Evolutionary conservation across 2,888 invertebrate genomes (phyloP), one percentile per base, ranked within the genome.

Genomic region (Ectemnius lituratus): DNA sequence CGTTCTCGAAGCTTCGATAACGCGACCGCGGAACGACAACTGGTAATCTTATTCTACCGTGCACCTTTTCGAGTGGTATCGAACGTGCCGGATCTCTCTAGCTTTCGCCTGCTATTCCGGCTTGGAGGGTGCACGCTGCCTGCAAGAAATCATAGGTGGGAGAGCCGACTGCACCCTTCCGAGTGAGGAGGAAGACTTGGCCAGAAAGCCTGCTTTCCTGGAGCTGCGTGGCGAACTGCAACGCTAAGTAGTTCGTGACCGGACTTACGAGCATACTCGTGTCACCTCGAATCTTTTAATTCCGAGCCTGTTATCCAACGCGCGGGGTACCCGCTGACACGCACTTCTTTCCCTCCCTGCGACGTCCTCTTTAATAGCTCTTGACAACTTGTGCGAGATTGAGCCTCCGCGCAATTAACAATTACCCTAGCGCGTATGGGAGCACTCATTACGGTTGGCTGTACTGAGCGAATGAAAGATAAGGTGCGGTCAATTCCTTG

Each of bases 301-400:
- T 49, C 37, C n/a, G 37, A n/a, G 27, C 16, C 52, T 16, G 52
- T 52, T 52, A 52, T 52, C 52, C 52, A 16, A 0, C n/a, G 14
- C 52, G 52, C 16, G 16, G 4, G 16, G 16, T 16, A 14, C 52
- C 8, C 37, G 37, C 11, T 37, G 8, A 37, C 37, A 37, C 37
- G 47, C 37, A 6, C 5, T 4, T 20, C 67, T 27, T 16, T 13
- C 57, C 56, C 28, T 57, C 6, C 52, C 59, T n/a, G 47, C 27
- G 8, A 28, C 49, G 6, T 52, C 37, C n/a, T 45, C 14, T 28
- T 23, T n/a, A 16, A 11, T 56, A n/a, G 28, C 58, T 3, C 16
- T 84, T 77, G 83, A 84, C 76, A 76, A 70, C 77, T 84, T 77
- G 83, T 83, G 84, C 83, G 84, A 84, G 79, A 70, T 59, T 59